These are phyloP conservation scores for Diglossa cyanea DNA, from an alignment of 2,797 vertebrate genomes.

Conservation along the genomic window DNA sequence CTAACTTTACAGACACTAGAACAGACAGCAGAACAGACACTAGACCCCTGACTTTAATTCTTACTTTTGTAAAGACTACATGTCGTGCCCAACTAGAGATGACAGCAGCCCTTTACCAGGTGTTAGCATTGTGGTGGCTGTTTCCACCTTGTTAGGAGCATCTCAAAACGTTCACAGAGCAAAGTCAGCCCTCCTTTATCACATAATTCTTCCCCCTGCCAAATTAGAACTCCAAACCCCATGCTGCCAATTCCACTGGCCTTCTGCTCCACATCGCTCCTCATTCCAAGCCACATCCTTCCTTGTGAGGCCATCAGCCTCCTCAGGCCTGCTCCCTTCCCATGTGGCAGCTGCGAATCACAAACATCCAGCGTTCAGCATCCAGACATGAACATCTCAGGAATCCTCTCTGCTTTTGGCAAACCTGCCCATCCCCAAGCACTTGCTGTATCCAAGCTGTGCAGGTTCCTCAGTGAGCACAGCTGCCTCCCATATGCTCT, in stretches of 20 bases:
- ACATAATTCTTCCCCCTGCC: too few species aligned
- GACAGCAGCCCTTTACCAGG: not conserved
- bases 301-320: not conserved
- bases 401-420: slow-evolving; percentile 8
- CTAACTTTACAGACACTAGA: not conserved
- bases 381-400: not conserved
- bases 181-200: not conserved
- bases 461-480: not conserved
- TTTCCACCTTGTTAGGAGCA: not conserved
- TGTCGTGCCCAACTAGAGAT: not conserved
- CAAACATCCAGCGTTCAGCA: not conserved
- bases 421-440: not conserved
- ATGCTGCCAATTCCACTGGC: not conserved
- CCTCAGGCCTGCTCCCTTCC: not conserved
- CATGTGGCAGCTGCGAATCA: not conserved
- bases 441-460: slow-evolving; percentile 4
- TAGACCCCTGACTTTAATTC: not conserved
- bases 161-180: not conserved
- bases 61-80: not conserved
- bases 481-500: slow-evolving; percentile 39
- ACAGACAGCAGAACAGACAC: not conserved
- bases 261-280: not conserved
- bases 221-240: not conserved
- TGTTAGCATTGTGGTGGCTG: not conserved
- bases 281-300: not conserved